Evolutionary conservation across 1,140 invertebrate species (phyloP).

Genomic region (Drosophila mojavensis): DNA sequence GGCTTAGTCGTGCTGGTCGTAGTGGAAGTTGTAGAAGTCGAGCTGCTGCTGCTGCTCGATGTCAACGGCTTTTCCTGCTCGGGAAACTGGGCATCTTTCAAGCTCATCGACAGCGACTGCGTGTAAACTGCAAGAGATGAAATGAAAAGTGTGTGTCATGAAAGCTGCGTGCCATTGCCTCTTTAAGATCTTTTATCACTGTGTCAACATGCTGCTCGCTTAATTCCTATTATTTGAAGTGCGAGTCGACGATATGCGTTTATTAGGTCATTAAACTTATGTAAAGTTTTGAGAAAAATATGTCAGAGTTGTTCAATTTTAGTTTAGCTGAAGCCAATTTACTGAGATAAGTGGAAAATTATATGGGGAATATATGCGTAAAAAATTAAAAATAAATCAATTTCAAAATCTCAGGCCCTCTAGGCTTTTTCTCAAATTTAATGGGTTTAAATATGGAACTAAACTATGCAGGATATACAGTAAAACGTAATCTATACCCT

Average conservation of each 20-base stretch:
- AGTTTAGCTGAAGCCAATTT: no score
- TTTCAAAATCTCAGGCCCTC: no score
- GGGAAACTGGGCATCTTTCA: constrained; percentile 39
- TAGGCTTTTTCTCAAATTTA: no score
- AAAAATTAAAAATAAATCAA: no score
- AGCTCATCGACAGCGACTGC: constrained; percentile 34
- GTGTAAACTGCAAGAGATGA: constrained; percentile 48
- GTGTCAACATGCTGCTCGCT: neutral
- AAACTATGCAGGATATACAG: no score
- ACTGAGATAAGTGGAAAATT: no score
- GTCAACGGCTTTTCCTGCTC: constrained; percentile 11
- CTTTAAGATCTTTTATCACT: neutral
- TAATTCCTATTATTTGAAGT: neutral
- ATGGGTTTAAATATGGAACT: no score
- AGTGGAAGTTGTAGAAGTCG: constrained; percentile 45
- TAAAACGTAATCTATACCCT: no score
- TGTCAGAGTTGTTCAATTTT: no score
- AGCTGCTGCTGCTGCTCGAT: constrained; percentile 28
- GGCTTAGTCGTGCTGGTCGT: constrained; percentile 27
- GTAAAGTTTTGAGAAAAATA: neutral
- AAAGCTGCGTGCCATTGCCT: neutral
- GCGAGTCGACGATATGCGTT: neutral
- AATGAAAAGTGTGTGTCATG: neutral
- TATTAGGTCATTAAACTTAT: constrained; percentile 4
- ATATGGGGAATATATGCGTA: no score